Percentiles rank a stretch among this genome's conserved stretches.
These are phyloP conservation scores for Quiscalus mexicanus DNA, from an alignment of 2,113 vertebrate genomes.

Conservation along the genomic window DNA sequence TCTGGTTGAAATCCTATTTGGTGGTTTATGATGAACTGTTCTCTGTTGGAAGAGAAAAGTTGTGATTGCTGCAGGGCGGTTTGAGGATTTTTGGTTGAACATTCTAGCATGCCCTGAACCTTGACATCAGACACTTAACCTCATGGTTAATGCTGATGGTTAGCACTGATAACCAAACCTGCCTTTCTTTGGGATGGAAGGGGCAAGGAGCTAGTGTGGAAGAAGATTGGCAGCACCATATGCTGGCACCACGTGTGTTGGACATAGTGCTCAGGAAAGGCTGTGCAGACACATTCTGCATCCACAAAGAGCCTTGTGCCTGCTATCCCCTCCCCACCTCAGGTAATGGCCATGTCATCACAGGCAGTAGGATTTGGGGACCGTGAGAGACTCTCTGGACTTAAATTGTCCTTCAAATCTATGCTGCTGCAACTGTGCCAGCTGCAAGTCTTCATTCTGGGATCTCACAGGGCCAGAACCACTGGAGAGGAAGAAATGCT, in stretches of 20 bases:
- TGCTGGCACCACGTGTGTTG: neutral
- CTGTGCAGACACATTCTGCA: neutral
- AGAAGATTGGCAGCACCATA: neutral
- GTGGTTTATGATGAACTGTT: neutral
- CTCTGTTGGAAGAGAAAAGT: neutral
- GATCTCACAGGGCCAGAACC: neutral
- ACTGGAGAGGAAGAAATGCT: neutral
- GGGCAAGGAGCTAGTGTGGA: neutral
- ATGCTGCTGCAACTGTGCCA: neutral
- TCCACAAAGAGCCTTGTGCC: neutral
- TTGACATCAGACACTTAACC: rapidly evolving
- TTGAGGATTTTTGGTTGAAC: neutral
- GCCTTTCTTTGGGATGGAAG: neutral
- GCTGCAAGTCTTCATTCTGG: neutral
- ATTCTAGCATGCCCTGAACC: neutral
- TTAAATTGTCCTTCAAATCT: neutral
- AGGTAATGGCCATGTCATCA: rapidly evolving
- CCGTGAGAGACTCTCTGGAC: neutral
- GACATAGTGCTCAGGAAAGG: neutral
- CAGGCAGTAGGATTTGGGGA: neutral
- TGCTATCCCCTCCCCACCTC: neutral
- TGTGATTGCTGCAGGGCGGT: neutral
- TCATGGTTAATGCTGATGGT: neutral
- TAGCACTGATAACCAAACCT: neutral
- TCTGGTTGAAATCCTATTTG: neutral